Evolutionary conservation across 2,113 vertebrate species (phyloP).

Genomic region (Triplophysa tibetana): DNA sequence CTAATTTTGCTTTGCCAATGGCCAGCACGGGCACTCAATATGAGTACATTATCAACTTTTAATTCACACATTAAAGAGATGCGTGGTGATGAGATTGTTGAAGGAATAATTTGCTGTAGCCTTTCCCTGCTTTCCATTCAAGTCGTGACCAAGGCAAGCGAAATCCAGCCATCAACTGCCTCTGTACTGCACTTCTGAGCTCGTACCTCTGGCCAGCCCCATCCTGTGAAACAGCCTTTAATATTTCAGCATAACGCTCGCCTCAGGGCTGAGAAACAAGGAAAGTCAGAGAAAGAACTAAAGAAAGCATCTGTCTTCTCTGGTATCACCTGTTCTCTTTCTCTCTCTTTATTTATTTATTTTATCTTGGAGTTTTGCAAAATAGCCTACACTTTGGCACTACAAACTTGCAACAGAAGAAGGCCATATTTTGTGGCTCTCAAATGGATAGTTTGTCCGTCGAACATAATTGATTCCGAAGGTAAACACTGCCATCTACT

Average conservation of each 20-base stretch:
- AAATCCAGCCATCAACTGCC: background rate
- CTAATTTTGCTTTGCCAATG: background rate
- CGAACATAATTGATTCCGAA: slow-evolving; percentile 4
- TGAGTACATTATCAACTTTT: slow-evolving; percentile 11
- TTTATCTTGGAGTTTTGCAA: background rate
- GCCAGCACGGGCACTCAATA: background rate
- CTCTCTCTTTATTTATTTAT: background rate
- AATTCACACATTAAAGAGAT: slow-evolving; percentile 6
- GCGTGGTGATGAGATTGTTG: slow-evolving; percentile 7
- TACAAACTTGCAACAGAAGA: background rate
- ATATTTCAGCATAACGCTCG: background rate
- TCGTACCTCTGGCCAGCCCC: background rate
- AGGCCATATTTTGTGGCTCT: background rate
- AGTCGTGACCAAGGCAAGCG: slow-evolving; percentile 20
- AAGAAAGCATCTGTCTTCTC: slow-evolving; percentile 7
- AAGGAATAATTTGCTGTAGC: slow-evolving; percentile 9
- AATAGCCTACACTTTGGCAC: background rate
- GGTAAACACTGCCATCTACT: slow-evolving; percentile 73
- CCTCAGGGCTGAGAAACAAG: background rate
- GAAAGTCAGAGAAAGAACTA: background rate
- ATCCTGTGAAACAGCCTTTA: slow-evolving; percentile 3
- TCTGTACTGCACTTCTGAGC: background rate
- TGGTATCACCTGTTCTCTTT: background rate
- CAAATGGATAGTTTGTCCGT: slow-evolving; percentile 16
- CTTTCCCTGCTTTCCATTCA: background rate